Percentiles rank a stretch among this genome's conserved stretches.
Evolutionary conservation across 2,888 invertebrate genomes (phyloP).

Genomic region (Stenoptilia bipunctidactyla): DNA sequence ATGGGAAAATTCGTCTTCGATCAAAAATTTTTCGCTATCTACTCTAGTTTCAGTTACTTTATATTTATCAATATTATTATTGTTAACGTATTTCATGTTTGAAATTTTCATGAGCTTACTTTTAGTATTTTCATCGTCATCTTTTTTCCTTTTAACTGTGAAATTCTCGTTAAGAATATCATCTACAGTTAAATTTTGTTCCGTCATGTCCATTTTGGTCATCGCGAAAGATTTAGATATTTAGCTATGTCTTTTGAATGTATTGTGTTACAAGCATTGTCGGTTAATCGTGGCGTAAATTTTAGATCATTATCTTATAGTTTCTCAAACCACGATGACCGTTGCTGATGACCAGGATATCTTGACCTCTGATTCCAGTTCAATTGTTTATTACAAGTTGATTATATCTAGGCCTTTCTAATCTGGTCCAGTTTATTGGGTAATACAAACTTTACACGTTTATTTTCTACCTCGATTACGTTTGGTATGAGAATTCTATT

Average conservation of each 20-base stretch:
- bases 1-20: not conserved
- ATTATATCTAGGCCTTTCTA: conserved; percentile 32
- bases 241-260: conserved; percentile 8
- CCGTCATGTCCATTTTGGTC: conserved; percentile 57
- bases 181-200: conserved; percentile 36
- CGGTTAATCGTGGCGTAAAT: conserved; percentile 63
- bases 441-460: conserved; percentile 68
- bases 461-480: conserved; percentile 55
- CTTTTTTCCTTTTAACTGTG: conserved; percentile 37
- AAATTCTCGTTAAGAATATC: conserved; percentile 47
- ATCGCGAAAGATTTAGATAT: conserved; percentile 24
- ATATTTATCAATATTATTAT: conserved; percentile 6
- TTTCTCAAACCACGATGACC: conserved; percentile 35
- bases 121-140: not conserved
- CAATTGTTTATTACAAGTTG: conserved; percentile 26
- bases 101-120: not conserved
- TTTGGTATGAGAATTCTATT: conserved; percentile 69
- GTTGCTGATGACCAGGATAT: conserved; percentile 33
- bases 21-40: not conserved
- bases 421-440: conserved; percentile 40
- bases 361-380: conserved; percentile 30
- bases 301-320: conserved; percentile 59
- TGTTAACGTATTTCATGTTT: not conserved
- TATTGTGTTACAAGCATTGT: conserved; percentile 52
- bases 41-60: not conserved